Evolutionary conservation across 2,797 vertebrate species (phyloP), one percentile per base, ranked within the genome.

Genomic region (Mus caroli): DNA sequence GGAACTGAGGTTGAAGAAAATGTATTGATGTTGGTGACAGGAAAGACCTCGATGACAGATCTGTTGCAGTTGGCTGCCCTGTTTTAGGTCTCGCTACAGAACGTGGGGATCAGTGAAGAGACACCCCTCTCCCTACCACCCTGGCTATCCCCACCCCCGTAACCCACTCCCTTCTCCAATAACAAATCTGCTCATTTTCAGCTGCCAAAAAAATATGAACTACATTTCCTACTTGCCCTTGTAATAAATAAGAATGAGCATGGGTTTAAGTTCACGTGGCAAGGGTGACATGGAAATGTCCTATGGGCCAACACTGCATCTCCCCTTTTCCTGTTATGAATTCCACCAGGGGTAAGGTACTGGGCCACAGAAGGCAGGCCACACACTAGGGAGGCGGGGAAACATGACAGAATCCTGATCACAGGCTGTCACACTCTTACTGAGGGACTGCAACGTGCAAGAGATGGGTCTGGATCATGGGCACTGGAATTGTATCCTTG

Each of bases 181-280:
- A 58, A 85, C 31, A 89, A 24, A 91, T 89, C 13, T 37, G 11
- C 31, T 17, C 46, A 2, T 88, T 75, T 86, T 77, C 88, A 92
- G 52, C 64, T n/a, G 76, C 52, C 46, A 79, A 94, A 40, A 94
- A 15, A 76, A 76, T 26, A 77, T 19, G 94, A 95, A 95, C 85
- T 93, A 85, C 77, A 94, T 94, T 95, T 96, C 90, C 91, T 87
- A 97, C n/a, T 13, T 11, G 84, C 37, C 91, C 3, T 69, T 92
- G 60, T 54, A 88, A 73, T n/a, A 77, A 88, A 22, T 20, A 71
- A 85, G 43, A 50, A 2, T 58, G 40, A 54, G 9, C 71, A 77
- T 73, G 8, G 95, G 94, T 94, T 80, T 80, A 91, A 82, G 58
- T 96, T 92, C 87, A 19, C 67, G 1, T 37, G 58, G 31, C 58